Conservation (phyloP, 2,113 vertebrate genomes). For the Patagioenas fasciata region DNA sequence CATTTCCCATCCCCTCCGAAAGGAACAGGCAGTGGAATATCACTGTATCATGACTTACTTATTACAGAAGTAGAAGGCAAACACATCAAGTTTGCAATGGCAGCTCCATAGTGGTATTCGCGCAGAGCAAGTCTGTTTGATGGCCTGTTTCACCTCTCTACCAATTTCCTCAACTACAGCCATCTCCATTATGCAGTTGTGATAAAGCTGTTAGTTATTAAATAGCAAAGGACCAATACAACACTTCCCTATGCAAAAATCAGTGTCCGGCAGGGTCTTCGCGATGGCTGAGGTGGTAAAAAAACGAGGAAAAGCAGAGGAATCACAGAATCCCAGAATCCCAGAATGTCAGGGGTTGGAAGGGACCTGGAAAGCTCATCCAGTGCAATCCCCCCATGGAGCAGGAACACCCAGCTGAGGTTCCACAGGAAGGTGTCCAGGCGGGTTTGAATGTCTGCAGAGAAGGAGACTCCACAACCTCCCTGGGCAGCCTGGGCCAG, state of each 20-base stretch:
- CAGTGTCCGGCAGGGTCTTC: background rate
- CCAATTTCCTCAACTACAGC: background rate
- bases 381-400: no score
- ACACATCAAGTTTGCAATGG: background rate
- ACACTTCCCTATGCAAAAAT: background rate
- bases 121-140: background rate
- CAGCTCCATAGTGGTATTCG: background rate
- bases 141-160: background rate
- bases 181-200: background rate
- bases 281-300: background rate
- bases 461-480: no score
- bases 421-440: no score
- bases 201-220: background rate
- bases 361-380: no score
- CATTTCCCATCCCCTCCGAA: background rate
- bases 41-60: background rate
- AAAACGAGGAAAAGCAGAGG: background rate
- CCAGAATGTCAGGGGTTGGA: no score
- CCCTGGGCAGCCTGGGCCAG: no score
- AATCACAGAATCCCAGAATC: no score
- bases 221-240: background rate
- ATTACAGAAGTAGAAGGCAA: background rate
- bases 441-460: no score
- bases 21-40: background rate
- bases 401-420: no score